Conservation (phyloP, 1,140 invertebrate species). For the Drosophila busckii region DNA sequence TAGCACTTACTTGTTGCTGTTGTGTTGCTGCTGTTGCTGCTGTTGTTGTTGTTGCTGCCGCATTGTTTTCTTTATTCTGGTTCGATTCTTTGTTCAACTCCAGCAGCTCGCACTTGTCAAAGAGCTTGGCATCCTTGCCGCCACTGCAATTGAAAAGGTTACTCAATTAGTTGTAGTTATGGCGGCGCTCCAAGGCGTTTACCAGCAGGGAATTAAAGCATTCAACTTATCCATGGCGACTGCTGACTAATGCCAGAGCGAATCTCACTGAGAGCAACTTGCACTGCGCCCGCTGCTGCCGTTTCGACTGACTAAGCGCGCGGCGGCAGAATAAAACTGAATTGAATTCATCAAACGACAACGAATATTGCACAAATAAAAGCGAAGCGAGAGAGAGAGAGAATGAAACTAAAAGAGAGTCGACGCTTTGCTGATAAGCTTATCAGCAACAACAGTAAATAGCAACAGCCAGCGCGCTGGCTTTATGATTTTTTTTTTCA, state of each 20-base stretch:
- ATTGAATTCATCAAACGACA: constrained; percentile 5
- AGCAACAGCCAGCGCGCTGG: neutral
- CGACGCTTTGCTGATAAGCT: constrained; percentile 56
- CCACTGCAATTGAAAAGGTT: constrained; percentile 35
- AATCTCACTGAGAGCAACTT: neutral
- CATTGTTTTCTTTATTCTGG: constrained; percentile 20
- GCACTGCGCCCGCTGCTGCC: neutral
- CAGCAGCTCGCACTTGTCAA: constrained; percentile 54
- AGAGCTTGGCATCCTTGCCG: constrained; percentile 65
- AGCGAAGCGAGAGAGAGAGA: constrained; percentile 3
- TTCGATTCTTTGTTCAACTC: constrained; percentile 41
- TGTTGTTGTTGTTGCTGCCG: constrained; percentile 1
- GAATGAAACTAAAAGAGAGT: constrained; percentile 9
- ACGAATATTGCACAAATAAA: constrained; percentile 4
- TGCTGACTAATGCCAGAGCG: constrained; percentile 53
- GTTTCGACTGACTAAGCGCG: constrained; percentile 26
- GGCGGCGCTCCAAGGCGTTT: constrained; percentile 4
- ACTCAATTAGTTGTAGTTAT: neutral
- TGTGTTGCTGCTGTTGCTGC: constrained; percentile 9
- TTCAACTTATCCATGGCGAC: constrained; percentile 53
- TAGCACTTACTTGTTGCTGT: constrained; percentile 22
- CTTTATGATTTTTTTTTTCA: constrained; percentile 13
- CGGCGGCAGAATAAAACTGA: constrained; percentile 8
- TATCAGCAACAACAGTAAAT: constrained; percentile 33
- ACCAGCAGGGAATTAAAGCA: constrained; percentile 64